Base-by-base conservation (phyloP, 2,888 invertebrate species). In the Himalopsyche kuldschensis region DNA sequence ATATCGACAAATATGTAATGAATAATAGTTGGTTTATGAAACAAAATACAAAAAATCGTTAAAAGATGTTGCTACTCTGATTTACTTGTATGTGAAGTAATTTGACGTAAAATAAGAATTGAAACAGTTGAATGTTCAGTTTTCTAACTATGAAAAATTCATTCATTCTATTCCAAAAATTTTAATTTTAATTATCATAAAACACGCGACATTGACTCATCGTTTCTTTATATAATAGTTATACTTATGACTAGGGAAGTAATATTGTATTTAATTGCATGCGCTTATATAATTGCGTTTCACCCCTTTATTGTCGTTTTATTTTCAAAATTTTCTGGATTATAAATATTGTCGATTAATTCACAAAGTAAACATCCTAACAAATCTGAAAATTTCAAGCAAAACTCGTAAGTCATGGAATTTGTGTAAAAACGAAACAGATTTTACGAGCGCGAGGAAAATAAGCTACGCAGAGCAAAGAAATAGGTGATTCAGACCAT, bases 401-500 rank as follows among this genome's bases (percentile, higher is more conserved):
- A 15, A 69, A 30, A 15, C 69, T 79, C 46, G 48, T 79, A 79
- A 79, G 48, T 79, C 79, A 79, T 47, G 47, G 20, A 30, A 20
- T 31, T 79, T 31, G 27, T 46, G 47, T 48, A 79, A 79, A 46
- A 79, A 79, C 17, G 79, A 41, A 27, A 47, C 79, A 79, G n/a
- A 79, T 46, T 31, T 27, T 27, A 47, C 41, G 27, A 69, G 27
- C 69, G 6, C 55, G 55, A 69, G 69, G 20, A 27, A 27, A 69
- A 69, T 69, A 69, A 69, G 69, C 69, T 69, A 27, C 8, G 10
- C 20, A 15, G 27, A 69, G 27, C 11, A 69, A 76, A 76, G 69
- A 69, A 69, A 69, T 69, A 69, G 69, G 81, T 81, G 81, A 35
- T 77, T 31, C 75, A 75, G 83, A 46, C 91, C 91, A 91, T 92